Percentiles rank a stretch among this genome's conserved stretches.
phyloP scores from a whole-genome alignment of 2,797 vertebrate species.

The Syngnathus rostellatus region DNA sequence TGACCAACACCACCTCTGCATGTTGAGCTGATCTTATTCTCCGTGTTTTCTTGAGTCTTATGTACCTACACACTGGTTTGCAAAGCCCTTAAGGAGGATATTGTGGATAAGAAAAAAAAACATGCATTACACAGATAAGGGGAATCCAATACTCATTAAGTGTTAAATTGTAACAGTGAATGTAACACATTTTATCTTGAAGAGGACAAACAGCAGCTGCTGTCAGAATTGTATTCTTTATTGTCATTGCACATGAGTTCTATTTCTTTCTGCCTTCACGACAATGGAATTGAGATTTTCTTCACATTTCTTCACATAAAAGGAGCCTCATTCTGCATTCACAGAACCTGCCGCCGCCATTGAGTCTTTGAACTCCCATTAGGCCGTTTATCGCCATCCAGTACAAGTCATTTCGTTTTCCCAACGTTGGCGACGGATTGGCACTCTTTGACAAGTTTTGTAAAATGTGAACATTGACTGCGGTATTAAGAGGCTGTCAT shows the following conservation, averaged over 20 bases:
- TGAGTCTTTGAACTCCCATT: slow-evolving; percentile 72
- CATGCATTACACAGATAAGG: neutral
- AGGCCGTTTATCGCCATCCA: slow-evolving; percentile 68
- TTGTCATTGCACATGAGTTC: slow-evolving; percentile 23
- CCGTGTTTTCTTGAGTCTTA: neutral
- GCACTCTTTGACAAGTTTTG: neutral
- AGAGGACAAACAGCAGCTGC: neutral
- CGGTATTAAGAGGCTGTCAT: slow-evolving; percentile 16
- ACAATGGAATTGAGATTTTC: slow-evolving; percentile 55
- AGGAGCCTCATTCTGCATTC: slow-evolving; percentile 64
- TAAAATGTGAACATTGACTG: slow-evolving; percentile 21
- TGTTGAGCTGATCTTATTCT: neutral
- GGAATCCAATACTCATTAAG: neutral
- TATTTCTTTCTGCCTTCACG: slow-evolving; percentile 42
- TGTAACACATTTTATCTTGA: neutral
- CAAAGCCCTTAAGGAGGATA: neutral
- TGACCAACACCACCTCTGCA: neutral
- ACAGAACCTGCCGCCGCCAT: slow-evolving; percentile 55
- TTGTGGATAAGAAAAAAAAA: neutral
- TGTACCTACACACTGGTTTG: neutral
- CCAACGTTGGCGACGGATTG: slow-evolving; percentile 36
- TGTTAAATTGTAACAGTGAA: neutral
- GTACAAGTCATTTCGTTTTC: slow-evolving; percentile 61
- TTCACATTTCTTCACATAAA: slow-evolving; percentile 62
- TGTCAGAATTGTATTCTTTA: neutral